Evolutionary conservation across 1,140 invertebrate species (phyloP).

Genomic region (Calliphora vicina): DNA sequence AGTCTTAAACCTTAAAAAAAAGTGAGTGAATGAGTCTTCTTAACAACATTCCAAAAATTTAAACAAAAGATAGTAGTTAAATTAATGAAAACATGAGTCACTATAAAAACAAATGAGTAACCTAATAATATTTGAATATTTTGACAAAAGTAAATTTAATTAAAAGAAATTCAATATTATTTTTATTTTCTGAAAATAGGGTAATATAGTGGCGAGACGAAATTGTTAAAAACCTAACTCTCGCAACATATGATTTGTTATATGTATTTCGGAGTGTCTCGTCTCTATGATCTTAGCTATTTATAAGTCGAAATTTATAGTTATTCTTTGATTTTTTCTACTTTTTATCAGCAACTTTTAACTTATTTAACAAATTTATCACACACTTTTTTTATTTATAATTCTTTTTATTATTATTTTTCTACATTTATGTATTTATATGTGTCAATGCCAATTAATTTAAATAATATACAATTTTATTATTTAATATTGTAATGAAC

Average conservation of each 20-base stretch:
- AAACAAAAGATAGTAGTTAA: neutral
- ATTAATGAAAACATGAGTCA: neutral
- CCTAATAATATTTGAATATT: no score
- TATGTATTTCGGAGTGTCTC: no score
- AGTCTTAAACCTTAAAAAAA: neutral
- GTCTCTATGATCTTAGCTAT: no score
- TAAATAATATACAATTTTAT: neutral
- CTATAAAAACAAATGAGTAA: no score
- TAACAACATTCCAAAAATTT: neutral
- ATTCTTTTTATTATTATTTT: neutral
- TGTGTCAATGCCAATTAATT: conserved; percentile 2
- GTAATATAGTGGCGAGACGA: no score
- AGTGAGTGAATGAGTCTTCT: neutral
- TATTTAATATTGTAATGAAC: neutral
- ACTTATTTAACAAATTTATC: neutral
- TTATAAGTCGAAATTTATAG: no score
- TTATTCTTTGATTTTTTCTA: neutral
- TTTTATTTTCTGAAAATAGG: no score
- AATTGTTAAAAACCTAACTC: no score
- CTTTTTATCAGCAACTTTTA: neutral
- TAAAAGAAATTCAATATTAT: no score
- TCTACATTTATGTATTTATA: neutral
- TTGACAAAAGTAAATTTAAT: no score
- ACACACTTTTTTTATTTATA: neutral
- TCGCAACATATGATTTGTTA: no score